Evolutionary conservation across 1,140 invertebrate species (phyloP), one percentile per base, ranked within the genome.

Genomic region (Metopolophium dirhodum): DNA sequence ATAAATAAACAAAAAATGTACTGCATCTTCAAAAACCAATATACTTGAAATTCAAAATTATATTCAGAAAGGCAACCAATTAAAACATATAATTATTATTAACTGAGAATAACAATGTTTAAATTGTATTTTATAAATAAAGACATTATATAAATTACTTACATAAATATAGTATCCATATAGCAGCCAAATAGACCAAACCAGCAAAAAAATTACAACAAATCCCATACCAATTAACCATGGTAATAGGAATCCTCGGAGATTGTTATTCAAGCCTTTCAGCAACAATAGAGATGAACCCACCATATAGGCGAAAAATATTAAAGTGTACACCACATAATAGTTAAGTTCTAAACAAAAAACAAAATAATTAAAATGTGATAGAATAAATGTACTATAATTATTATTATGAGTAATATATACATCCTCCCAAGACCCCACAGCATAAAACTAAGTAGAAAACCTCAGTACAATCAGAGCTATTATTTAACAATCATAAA

Each of bases 81-180:
- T 35, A 20, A 35, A 83, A 37, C n/a, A 83, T 35, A 23, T 37
- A 83, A 83, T 41, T 37, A 41, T 41, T 41, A 83, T 35, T 22
- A 37, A 23, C 8, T 11, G 1, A 45, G 26, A 49, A 30, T 57
- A 57, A n/a, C 6, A 45, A 35, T 51, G 20, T n/a, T 9, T 9
- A 30, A 23, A 86, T 11, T 18, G 49, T 35, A 87, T 93, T 54
- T 83, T 54, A 30, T 41, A 20, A 22, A 61, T 49, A 93, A 87
- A 54, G 87, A 47, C 37, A 57, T 35, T 14, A 77, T 77, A 49
- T 8, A 45, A 93, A 51, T 83, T 90, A 96, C 97, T 97, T 95
- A 98, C 97, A 96, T 98, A 98, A 95, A 98, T 98, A 94, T 98
- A 98, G 94, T 98, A 98, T 85, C 97, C 97, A 93, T 97, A 97